Percentiles rank a stretch among this genome's conserved stretches.
Evolutionary conservation across 2,888 invertebrate species (phyloP).

Genomic region (Lycocerus yunnanus): DNA sequence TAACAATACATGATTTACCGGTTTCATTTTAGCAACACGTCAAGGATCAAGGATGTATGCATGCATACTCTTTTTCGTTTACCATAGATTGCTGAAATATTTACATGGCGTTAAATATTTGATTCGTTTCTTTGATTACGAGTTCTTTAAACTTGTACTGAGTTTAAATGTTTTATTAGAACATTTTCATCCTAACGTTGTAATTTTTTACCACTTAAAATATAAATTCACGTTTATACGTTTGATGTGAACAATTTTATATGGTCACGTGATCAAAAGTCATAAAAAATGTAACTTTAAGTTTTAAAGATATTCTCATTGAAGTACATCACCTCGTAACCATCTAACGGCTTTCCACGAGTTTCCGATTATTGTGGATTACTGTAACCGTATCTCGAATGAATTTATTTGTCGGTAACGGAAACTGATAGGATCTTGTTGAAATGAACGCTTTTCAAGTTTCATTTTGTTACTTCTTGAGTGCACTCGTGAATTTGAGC

Average conservation of each 20-base stretch:
- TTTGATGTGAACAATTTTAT: neutral
- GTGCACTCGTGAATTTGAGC: neutral
- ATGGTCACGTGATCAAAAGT: neutral
- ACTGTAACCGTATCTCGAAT: constrained; percentile 2
- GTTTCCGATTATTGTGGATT: constrained; percentile 4
- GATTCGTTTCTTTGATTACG: neutral
- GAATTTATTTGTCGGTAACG: constrained; percentile 4
- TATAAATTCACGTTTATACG: neutral
- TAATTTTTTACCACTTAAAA: neutral
- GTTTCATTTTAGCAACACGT: neutral
- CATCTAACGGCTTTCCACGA: neutral
- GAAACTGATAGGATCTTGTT: constrained; percentile 5
- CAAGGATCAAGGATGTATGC: neutral
- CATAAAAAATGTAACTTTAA: neutral
- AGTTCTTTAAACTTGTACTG: neutral
- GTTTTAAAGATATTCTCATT: neutral
- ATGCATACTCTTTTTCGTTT: neutral
- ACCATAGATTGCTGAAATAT: neutral
- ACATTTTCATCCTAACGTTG: neutral
- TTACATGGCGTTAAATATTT: neutral
- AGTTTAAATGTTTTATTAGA: neutral
- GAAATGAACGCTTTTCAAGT: neutral
- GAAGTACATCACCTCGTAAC: constrained; percentile 1
- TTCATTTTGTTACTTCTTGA: constrained; percentile 1
- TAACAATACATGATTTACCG: neutral